Percentiles rank a stretch among this genome's conserved stretches.
Conservation (phyloP, 2,888 invertebrate genomes). For the Diloba caeruleocephala region DNA sequence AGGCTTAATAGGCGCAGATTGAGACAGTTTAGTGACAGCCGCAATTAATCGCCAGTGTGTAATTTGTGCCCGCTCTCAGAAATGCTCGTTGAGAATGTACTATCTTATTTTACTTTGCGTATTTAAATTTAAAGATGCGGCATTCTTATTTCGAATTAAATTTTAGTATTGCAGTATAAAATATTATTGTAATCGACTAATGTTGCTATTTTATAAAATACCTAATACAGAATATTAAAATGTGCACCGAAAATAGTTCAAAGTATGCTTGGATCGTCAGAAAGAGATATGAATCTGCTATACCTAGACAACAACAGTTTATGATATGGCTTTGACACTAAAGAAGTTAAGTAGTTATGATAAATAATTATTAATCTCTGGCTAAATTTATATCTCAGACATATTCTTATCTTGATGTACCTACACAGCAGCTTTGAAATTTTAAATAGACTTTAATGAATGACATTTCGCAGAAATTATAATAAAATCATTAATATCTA, state of each 20-base stretch:
- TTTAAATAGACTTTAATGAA: conserved; percentile 43
- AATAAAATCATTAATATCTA: conserved; percentile 50
- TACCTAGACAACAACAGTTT: conserved; percentile 17
- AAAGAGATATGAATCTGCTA: conserved; percentile 11
- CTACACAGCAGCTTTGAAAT: conserved; percentile 26
- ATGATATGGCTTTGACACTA: conserved; percentile 12
- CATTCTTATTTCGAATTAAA: background rate
- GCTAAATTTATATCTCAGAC: conserved; percentile 25
- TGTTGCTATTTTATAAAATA: no score
- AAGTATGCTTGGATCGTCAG: conserved; percentile 6
- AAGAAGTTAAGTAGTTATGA: conserved; percentile 37
- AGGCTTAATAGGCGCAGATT: conserved; percentile 31
- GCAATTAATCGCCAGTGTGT: conserved; percentile 30
- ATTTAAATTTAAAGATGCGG: background rate
- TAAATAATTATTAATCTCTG: conserved; percentile 39
- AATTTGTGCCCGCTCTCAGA: conserved; percentile 14
- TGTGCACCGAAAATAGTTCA: no score
- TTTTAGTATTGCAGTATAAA: background rate
- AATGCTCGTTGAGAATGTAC: conserved; percentile 13
- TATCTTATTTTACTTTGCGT: conserved; percentile 3
- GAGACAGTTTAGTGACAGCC: conserved; percentile 35
- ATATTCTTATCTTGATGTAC: conserved; percentile 37
- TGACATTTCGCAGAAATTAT: conserved; percentile 42
- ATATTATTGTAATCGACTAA: no score
- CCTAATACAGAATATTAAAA: no score